These are phyloP conservation scores for Gastracanthus pulcherrimus DNA, from an alignment of 2,888 invertebrate genomes.

Conservation along the genomic window DNA sequence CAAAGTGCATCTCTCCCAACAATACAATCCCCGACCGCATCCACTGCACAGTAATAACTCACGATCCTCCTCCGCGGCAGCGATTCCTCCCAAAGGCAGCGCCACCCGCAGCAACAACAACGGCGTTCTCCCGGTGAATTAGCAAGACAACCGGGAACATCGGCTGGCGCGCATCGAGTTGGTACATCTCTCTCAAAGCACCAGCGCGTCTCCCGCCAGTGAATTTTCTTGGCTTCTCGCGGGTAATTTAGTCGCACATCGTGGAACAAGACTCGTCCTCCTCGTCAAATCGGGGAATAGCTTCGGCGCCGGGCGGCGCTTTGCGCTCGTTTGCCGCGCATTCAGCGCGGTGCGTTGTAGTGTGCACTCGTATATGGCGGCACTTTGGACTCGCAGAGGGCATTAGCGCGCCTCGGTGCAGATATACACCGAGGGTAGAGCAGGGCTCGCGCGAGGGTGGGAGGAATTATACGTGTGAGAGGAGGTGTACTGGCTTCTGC, in stretches of 20 bases:
- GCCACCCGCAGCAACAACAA: neutral
- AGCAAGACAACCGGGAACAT: conserved; percentile 8
- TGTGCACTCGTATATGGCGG: too few species aligned
- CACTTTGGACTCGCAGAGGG: too few species aligned
- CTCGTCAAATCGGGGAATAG: neutral
- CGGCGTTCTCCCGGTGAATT: neutral
- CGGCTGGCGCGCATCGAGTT: too few species aligned
- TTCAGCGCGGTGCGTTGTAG: conserved; percentile 5
- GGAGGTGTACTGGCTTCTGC: too few species aligned
- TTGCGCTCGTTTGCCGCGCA: conserved; percentile 24
- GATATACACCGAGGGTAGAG: neutral
- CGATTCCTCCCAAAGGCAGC: too few species aligned
- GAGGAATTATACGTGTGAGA: neutral
- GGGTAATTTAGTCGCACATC: conserved; percentile 41
- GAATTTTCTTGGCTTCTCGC: conserved; percentile 31
- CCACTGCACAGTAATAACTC: neutral
- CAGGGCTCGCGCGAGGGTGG: neutral
- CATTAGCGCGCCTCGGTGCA: neutral
- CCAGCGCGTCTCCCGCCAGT: neutral
- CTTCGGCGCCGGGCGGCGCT: too few species aligned
- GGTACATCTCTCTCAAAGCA: too few species aligned
- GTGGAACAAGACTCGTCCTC: neutral
- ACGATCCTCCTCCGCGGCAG: neutral
- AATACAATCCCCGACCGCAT: too few species aligned
- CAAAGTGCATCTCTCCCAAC: neutral